Evolutionary conservation across 2,888 invertebrate genomes (phyloP).

Genomic region (Ctena decussata): DNA sequence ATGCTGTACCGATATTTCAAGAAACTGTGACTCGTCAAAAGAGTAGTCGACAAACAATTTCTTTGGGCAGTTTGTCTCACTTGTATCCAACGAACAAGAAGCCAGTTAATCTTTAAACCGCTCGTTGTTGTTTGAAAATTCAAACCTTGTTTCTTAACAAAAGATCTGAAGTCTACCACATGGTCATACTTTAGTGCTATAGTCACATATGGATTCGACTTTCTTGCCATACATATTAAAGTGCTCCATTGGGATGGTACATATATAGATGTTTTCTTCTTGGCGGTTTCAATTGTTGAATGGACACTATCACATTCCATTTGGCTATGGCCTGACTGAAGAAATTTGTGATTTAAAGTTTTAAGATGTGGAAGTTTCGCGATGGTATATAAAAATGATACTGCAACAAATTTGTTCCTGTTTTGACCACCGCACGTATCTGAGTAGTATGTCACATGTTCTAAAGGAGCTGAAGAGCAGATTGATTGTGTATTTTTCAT

Average conservation of each 20-base stretch:
- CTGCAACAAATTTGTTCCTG: constrained; percentile 12
- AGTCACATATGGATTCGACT: constrained; percentile 20
- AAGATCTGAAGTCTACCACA: neutral
- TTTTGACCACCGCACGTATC: constrained; percentile 21
- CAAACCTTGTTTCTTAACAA: neutral
- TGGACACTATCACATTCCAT: constrained; percentile 48
- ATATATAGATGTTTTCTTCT: constrained; percentile 2
- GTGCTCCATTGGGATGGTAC: constrained; percentile 2
- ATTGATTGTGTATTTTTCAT: neutral
- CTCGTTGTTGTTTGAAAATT: neutral
- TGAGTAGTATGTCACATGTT: constrained; percentile 7
- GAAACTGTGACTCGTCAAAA: constrained; percentile 6
- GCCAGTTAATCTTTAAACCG: constrained; percentile 10
- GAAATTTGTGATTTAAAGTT: constrained; percentile 32
- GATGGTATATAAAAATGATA: neutral
- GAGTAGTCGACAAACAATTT: neutral
- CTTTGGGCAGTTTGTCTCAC: neutral
- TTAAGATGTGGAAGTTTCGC: neutral
- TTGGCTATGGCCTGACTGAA: constrained; percentile 46
- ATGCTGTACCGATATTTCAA: neutral
- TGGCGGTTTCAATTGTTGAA: constrained; percentile 17
- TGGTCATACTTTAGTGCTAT: constrained; percentile 13
- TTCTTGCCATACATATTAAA: constrained; percentile 11
- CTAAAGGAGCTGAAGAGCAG: neutral
- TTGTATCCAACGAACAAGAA: constrained; percentile 2